Evolutionary conservation across 92 coral and sea anemone species (phyloP).

Genomic region (Virgularia gustaviana): DNA sequence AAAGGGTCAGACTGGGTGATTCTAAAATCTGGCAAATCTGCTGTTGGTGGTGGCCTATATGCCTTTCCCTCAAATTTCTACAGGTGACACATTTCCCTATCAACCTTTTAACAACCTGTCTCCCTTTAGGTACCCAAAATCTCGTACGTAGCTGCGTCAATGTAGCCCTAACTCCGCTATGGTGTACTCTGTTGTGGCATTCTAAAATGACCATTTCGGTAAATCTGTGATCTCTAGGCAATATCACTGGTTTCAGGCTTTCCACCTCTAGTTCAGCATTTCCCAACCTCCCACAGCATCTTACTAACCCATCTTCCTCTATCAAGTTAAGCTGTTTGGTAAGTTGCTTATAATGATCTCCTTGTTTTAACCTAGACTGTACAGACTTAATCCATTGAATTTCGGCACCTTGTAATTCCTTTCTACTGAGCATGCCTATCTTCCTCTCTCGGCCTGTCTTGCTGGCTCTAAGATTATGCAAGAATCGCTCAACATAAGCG

Average conservation of each 20-base stretch:
- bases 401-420: slow-evolving; percentile 4
- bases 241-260: background rate
- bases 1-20: background rate
- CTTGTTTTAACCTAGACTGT: background rate
- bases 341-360: background rate
- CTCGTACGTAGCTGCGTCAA: slow-evolving; percentile 6
- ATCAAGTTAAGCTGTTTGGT: background rate
- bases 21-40: slow-evolving; percentile 27
- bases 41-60: slow-evolving; percentile 1
- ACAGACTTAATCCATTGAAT: background rate
- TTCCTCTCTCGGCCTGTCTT: background rate
- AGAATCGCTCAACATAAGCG: slow-evolving; percentile 1
- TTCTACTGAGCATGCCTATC: background rate
- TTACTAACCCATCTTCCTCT: background rate
- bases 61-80: slow-evolving; percentile 1
- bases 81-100: background rate
- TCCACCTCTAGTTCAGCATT: background rate
- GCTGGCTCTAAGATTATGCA: background rate
- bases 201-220: slow-evolving; percentile 18
- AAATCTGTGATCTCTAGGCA: slow-evolving; percentile 9
- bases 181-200: slow-evolving; percentile 14
- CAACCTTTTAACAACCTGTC: background rate
- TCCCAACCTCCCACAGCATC: slow-evolving; percentile 11
- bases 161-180: slow-evolving; percentile 21
- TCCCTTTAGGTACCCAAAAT: slow-evolving; percentile 23